These are phyloP conservation scores for Drosophila bipectinata DNA, from an alignment of 1,140 invertebrate species.

Conservation along the genomic window DNA sequence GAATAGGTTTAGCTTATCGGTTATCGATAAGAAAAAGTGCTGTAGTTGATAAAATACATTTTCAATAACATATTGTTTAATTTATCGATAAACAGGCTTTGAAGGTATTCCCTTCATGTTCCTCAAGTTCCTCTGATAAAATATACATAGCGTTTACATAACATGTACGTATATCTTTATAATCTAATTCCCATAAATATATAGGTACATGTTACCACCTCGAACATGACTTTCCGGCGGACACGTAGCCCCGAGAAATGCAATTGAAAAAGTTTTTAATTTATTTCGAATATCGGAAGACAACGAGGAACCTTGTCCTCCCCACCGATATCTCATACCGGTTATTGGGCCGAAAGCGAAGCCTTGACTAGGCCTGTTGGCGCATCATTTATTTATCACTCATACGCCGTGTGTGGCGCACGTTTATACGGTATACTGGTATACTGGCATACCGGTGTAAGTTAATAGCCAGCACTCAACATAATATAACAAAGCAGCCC, in stretches of 20 bases:
- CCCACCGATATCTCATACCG: too few relatives aligned
- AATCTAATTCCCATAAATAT: slow-evolving; percentile 19
- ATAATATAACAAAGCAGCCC: slow-evolving; percentile 62
- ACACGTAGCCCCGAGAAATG: slow-evolving; percentile 53
- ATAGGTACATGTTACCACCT: neutral
- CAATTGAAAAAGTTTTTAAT: slow-evolving; percentile 75
- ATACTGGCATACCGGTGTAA: slow-evolving; percentile 37
- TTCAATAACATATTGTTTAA: too few relatives aligned
- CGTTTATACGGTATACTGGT: slow-evolving; percentile 53
- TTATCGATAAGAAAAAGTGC: too few relatives aligned
- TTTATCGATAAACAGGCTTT: neutral
- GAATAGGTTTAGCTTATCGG: too few relatives aligned
- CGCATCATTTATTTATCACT: slow-evolving; percentile 67
- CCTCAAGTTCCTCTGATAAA: slow-evolving; percentile 5
- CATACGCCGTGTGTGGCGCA: slow-evolving; percentile 58
- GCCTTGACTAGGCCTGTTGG: slow-evolving; percentile 37
- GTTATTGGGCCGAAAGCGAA: neutral
- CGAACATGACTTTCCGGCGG: slow-evolving; percentile 3
- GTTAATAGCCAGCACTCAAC: slow-evolving; percentile 71
- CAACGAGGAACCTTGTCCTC: slow-evolving; percentile 2
- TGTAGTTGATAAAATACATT: too few relatives aligned
- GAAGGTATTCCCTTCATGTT: neutral
- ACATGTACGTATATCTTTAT: slow-evolving; percentile 18
- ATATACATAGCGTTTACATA: neutral
- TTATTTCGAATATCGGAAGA: slow-evolving; percentile 67